Conservation (phyloP, 1,140 invertebrate genomes). For the Aradophagus sp. region DNA sequence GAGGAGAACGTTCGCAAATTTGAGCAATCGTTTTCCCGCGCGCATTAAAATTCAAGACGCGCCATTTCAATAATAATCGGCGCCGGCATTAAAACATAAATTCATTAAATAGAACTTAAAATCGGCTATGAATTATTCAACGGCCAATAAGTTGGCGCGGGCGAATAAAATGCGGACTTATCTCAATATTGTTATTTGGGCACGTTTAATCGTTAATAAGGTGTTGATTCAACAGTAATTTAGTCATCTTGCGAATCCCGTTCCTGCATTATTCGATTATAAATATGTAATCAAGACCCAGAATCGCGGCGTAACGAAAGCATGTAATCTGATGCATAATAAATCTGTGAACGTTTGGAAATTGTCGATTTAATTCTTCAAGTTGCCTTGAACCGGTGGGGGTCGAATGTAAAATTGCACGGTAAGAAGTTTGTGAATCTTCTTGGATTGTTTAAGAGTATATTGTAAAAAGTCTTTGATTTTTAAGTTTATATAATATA, state of each 20-base stretch:
- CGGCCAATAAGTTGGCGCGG: slow-evolving; percentile 6
- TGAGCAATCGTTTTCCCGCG: slow-evolving; percentile 2
- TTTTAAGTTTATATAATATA: too few species aligned
- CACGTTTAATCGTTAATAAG: slow-evolving; percentile 47
- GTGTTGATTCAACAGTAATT: slow-evolving; percentile 47
- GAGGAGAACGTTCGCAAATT: slow-evolving; percentile 12
- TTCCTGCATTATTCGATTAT: slow-evolving; percentile 32
- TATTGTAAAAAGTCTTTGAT: too few species aligned
- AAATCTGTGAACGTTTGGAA: slow-evolving; percentile 39
- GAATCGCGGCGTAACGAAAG: slow-evolving; percentile 20
- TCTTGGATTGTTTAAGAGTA: too few species aligned
- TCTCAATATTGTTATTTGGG: slow-evolving; percentile 31
- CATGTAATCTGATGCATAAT: slow-evolving; percentile 53
- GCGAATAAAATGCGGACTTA: slow-evolving; percentile 27
- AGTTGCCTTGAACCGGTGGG: slow-evolving; percentile 9
- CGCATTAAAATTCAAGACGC: slow-evolving; percentile 27
- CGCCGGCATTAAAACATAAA: too few species aligned
- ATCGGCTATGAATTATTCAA: slow-evolving; percentile 38
- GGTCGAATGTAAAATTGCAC: slow-evolving; percentile 14
- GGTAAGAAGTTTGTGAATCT: slow-evolving; percentile 1
- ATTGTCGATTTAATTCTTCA: slow-evolving; percentile 34
- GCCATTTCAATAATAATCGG: slow-evolving; percentile 26
- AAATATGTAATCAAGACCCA: slow-evolving; percentile 42
- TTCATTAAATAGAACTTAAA: slow-evolving; percentile 30
- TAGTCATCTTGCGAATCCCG: slow-evolving; percentile 16